Evolutionary conservation across 2,888 invertebrate species (phyloP).

Genomic region (Lydus trimaculatus): DNA sequence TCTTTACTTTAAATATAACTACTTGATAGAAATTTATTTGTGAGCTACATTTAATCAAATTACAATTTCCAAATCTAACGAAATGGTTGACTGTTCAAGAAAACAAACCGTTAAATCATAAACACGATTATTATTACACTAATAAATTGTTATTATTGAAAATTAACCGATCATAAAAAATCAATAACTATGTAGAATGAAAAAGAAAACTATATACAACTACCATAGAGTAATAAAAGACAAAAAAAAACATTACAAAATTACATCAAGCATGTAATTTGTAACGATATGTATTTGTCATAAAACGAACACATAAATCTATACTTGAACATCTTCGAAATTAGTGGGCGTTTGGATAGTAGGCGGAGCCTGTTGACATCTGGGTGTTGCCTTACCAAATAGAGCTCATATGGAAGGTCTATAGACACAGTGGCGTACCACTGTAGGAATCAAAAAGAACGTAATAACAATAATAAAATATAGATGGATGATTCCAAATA

Average conservation of each 20-base stretch:
- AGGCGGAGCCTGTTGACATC: not conserved
- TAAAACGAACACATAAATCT: not conserved
- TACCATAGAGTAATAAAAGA: not conserved
- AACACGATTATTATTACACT: not conserved
- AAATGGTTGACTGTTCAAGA: not conserved
- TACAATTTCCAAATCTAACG: no score
- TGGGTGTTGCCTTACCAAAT: not conserved
- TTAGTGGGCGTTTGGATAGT: not conserved
- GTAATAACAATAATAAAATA: not conserved
- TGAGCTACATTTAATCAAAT: no score
- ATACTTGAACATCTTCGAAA: not conserved
- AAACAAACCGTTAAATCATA: not conserved
- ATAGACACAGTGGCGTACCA: not conserved
- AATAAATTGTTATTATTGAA: not conserved
- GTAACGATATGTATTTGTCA: not conserved
- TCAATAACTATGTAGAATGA: not conserved
- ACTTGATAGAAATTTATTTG: no score
- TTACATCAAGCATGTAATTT: not conserved
- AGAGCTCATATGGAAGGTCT: not conserved
- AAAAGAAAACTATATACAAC: not conserved
- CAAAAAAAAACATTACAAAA: not conserved
- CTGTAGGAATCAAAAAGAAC: not conserved
- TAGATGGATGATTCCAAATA: no score
- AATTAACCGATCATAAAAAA: conserved; percentile 1
- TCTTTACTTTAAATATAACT: no score